Base-by-base conservation (phyloP, 2,797 vertebrate species). In the Gadopsis marmoratus region DNA sequence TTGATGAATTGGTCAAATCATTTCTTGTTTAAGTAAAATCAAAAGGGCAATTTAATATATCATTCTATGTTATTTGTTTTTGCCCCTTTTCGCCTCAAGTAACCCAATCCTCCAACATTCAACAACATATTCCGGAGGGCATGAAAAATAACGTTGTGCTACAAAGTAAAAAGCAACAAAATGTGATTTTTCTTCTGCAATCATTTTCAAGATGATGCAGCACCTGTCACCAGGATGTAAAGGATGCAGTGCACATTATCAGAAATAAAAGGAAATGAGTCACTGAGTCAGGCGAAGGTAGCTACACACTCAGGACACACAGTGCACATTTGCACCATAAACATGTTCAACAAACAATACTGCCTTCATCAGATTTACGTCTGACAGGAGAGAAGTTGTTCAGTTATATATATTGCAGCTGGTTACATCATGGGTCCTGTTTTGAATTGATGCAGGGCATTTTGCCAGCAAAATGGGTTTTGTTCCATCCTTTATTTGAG, bases 1-100 rank as follows among this genome's bases (percentile, higher is more conserved):
- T 41, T 33, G 33, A 81, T 76, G 43, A 84, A 75, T 26, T 56
- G 50, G 23, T 48, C 35, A 63, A 50, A 56, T 77, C 23, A 31
- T 16, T 72, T 76, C 26, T 60, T 71, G 37, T 47, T 62, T 74
- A 19, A 14, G 60, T 43, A 29, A 65, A 56, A 35, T 60, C 16
- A 58, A 72, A 72, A 62, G 29, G 11, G 23, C 0, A 0, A 11
- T 51, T 68, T 35, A 19, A 26, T 63, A n/a, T 63, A 51, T 54
- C 7, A 17, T 45, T 51, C n/a, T 41, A 3, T 62, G n/a, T 26
- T 11, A 65, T 70, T 59, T 64, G 5, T 1, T 61, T 26, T 5
- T 39, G 33, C 5, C 13, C n/a, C 5, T 1, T 11, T 70, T 58
- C 43, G 16, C 59, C 43, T 68, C 26, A 55, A 45, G 29, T 31